These are phyloP conservation scores for Tetramorium parvispinum DNA, from an alignment of 1,140 invertebrate genomes.

Conservation along the genomic window DNA sequence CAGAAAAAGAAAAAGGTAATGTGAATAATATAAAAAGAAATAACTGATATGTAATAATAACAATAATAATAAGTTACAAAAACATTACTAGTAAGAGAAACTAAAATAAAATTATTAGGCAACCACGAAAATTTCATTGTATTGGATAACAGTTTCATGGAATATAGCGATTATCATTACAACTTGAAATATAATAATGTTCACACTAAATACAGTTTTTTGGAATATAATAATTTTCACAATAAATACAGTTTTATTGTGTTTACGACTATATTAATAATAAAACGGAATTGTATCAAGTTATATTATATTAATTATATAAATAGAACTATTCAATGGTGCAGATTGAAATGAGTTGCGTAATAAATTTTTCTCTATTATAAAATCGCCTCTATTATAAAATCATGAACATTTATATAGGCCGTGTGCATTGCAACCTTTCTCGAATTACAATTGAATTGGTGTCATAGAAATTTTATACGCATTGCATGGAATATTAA, in stretches of 20 bases:
- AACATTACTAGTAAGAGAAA: not conserved
- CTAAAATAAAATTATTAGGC: not conserved
- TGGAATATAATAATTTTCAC: not conserved
- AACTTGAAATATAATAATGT: not conserved
- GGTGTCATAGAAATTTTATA: not conserved
- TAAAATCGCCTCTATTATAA: not conserved
- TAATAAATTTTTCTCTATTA: not conserved
- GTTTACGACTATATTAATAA: not conserved
- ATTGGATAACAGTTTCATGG: not conserved
- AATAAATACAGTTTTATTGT: constrained; percentile 1
- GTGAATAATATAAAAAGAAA: not conserved
- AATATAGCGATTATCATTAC: not conserved
- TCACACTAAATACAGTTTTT: not conserved
- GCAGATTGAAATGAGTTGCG: not conserved
- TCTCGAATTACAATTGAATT: not conserved
- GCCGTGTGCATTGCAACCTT: not conserved
- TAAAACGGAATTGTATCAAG: not conserved
- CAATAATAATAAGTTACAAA: not conserved
- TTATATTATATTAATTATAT: not conserved
- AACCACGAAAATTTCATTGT: not conserved
- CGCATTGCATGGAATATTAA: not conserved
- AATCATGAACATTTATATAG: not conserved
- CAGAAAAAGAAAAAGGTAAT: not conserved
- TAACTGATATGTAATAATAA: not conserved
- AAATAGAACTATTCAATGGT: not conserved